Evolutionary conservation across 2,797 vertebrate species (phyloP), one percentile per base, ranked within the genome.

Genomic region (Serranus cabrilla): DNA sequence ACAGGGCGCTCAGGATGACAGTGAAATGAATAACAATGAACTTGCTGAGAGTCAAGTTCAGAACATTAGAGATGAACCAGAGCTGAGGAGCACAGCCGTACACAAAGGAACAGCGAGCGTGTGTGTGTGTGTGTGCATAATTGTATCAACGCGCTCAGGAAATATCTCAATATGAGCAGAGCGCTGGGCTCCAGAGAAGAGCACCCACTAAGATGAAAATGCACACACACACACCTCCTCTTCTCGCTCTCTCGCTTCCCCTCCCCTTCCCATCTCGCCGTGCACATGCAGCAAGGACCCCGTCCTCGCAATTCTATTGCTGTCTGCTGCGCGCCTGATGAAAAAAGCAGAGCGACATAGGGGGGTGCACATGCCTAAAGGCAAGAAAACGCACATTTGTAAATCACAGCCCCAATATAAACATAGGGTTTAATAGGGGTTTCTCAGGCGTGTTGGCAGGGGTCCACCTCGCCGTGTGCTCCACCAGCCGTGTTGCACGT

Each of bases 311-410:
- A 72, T 80, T 65, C 79, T 76, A 82, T 59, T 86, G 93, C 91
- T 89, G 94, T 91, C 93, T 89, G 77, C 78, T 83, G 85, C 21
- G 64, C 50, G 95, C 94, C 95, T 95, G 93, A 95, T 87, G 86
- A 82, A 93, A 34, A 94, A 94, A 88, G 82, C 76, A 57, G 60
- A 86, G 16, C 74, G 52, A 79, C 87, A 79, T 62, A 59, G 80
- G 54, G 75, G 75, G 51, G 73, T 59, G 73, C 77, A 55, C 50
- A 75, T 42, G 76, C 75, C 83, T 81, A 59, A 89, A 87, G 81
- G 87, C 86, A 76, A 68, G 43, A 84, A 85, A 87, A 81, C 43
- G 52, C 80, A 81, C 81, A 74, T 92, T 90, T 91, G 86, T 83
- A 88, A 92, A 91, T 90, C 84, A 85, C 83, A 78, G 76, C 71